Evolutionary conservation across 2,888 invertebrate species (phyloP), one percentile per base, ranked within the genome.

Genomic region (Diabrotica balteata): DNA sequence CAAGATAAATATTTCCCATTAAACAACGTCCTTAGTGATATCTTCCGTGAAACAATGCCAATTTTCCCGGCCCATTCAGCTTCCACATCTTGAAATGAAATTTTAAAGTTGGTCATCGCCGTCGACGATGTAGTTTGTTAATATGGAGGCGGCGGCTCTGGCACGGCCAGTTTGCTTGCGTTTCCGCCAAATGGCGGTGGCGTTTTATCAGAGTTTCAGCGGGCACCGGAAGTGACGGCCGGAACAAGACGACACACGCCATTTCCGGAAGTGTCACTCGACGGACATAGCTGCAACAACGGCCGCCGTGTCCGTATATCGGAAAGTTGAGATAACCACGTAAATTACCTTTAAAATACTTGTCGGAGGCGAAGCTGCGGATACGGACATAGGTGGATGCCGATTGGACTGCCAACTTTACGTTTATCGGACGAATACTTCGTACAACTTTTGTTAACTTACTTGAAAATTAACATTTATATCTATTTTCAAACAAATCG

Each of bases 241-340:
- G 84, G 84, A 84, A 84, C 81, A 81, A 81, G 82, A 79, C 83
- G 84, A 83, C 84, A 84, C 82, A 82, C 84, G 82, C 84, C 84
- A 84, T 84, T 84, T 84, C 84, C 84, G 83, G 76, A 77, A 78
- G 75, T 81, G 82, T 83, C 82, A 82, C 79, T 80, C 80, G 79
- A 80, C 78, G 81, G 79, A 81, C 80, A 69, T 68, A 47, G 57
- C 22, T 53, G 58, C 32, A 44, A 51, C 45, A 50, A 47, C 57
- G n/a, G 46, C 57, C 8, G 7, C 51, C 9, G 63, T 10, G 42
- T 50, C 50, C 47, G 8, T 10, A 59, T n/a, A 62, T 59, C 65
- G 54, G 54, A 54, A 32, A 57, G 50, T 52, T 47, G 54, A 62
- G 67, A 67, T 67, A 67, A 59, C 67, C 44, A 54, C 67, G 57